These are phyloP conservation scores for Mystacides longicornis DNA, from an alignment of 2,888 invertebrate species.

Conservation along the genomic window DNA sequence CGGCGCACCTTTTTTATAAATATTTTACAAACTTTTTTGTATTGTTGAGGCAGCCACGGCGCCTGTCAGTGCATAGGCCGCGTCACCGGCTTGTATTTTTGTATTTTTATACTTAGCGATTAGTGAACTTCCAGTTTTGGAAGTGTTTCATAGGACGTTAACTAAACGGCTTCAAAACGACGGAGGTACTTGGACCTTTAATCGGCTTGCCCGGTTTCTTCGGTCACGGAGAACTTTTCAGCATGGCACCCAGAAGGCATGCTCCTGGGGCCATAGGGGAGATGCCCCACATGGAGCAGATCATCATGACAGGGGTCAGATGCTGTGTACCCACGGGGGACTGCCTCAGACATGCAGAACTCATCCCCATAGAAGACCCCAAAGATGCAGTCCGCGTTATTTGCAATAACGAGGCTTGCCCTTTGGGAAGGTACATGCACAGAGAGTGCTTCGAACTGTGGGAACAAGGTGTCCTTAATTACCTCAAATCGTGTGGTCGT, in stretches of 20 bases:
- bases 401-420: conserved; percentile 92
- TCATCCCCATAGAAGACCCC: conserved; percentile 57
- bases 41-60: conserved; percentile 2
- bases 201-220: conserved; percentile 14
- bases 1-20: conserved; percentile 2
- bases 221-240: conserved; percentile 7
- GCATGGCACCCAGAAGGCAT: conserved; percentile 47
- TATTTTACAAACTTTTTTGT: conserved; percentile 10
- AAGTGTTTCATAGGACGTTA: background rate
- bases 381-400: conserved; percentile 77
- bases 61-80: conserved; percentile 7
- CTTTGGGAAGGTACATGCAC: conserved; percentile 89
- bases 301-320: conserved; percentile 38
- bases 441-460: conserved; percentile 91
- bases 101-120: background rate
- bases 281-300: conserved; percentile 35
- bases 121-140: conserved; percentile 29
- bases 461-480: conserved; percentile 84
- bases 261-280: conserved; percentile 41
- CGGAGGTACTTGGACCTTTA: conserved; percentile 13
- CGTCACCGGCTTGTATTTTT: conserved; percentile 6
- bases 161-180: conserved; percentile 13
- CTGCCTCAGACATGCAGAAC: conserved; percentile 60
- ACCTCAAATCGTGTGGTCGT: conserved; percentile 83
- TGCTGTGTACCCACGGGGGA: conserved; percentile 81